Percentiles rank a stretch among this genome's conserved stretches.
Evolutionary conservation across 2,797 vertebrate genomes (phyloP).

Genomic region (Borostomias antarcticus): DNA sequence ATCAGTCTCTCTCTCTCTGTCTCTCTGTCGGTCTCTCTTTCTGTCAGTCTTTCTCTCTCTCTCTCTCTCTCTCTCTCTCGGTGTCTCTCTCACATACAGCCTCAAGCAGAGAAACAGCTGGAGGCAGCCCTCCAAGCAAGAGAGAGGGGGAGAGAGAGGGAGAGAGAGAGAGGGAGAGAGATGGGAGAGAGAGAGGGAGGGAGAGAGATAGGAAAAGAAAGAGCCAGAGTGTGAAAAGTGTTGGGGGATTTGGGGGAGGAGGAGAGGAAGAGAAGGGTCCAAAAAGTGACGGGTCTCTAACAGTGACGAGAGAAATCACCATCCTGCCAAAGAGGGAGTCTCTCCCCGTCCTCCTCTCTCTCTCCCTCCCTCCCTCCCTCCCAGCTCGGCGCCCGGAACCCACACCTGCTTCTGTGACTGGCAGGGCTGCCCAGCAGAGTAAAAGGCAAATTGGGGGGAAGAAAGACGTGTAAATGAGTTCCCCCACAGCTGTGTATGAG

Average conservation of each 20-base stretch:
- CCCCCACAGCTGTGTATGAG: constrained; percentile 1
- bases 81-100: not conserved
- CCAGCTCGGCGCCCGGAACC: too few relatives aligned
- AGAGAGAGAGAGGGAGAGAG: not conserved
- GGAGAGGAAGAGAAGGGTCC: not conserved
- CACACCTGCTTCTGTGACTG: constrained; percentile 6
- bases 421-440: not conserved
- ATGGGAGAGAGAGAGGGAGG: not conserved
- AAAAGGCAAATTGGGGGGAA: not conserved
- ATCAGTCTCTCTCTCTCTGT: not conserved
- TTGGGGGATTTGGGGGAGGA: not conserved
- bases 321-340: not conserved
- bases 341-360: not conserved
- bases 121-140: too few relatives aligned
- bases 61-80: not conserved
- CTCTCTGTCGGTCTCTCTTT: not conserved
- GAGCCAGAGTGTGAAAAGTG: too few relatives aligned
- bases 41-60: not conserved
- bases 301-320: not conserved
- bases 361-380: not conserved
- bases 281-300: not conserved
- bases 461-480: not conserved
- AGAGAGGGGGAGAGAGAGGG: too few relatives aligned
- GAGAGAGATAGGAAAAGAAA: not conserved
- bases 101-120: not conserved